Evolutionary conservation across 2,113 vertebrate genomes (phyloP).

Genomic region (Apistogramma diplotaenia): DNA sequence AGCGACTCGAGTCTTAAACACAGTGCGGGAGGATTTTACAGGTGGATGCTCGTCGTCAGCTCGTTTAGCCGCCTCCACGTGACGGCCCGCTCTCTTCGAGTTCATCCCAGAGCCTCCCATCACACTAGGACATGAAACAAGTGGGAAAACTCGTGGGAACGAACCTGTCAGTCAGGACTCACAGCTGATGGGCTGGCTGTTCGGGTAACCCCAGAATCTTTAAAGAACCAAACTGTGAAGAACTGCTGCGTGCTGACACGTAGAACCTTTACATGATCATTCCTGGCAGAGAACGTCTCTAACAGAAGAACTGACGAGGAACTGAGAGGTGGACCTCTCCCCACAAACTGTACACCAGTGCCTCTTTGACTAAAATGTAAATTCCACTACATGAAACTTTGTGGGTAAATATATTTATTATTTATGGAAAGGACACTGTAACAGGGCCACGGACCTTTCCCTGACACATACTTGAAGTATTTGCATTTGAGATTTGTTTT

Average conservation of each 20-base stretch:
- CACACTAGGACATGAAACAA: neutral
- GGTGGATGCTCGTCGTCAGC: neutral
- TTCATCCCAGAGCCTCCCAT: no score
- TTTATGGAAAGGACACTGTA: conserved; percentile 46
- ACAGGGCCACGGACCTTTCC: conserved; percentile 26
- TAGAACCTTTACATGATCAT: neutral
- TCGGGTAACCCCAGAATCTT: neutral
- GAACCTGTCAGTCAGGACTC: neutral
- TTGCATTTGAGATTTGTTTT: conserved; percentile 4
- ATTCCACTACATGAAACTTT: conserved; percentile 34
- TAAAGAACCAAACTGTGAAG: neutral
- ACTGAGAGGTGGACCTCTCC: neutral
- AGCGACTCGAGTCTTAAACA: neutral
- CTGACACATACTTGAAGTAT: conserved; percentile 48
- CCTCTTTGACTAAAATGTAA: conserved; percentile 23
- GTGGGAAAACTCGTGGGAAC: neutral
- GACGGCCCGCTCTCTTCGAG: no score
- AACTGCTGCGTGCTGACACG: neutral
- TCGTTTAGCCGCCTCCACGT: no score
- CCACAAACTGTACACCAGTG: neutral
- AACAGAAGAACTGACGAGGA: neutral
- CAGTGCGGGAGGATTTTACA: neutral
- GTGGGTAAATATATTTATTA: conserved; percentile 42
- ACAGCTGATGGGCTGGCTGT: neutral
- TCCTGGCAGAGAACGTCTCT: neutral